Conservation (phyloP, 1,140 invertebrate species). For the Cylas formicarius region DNA sequence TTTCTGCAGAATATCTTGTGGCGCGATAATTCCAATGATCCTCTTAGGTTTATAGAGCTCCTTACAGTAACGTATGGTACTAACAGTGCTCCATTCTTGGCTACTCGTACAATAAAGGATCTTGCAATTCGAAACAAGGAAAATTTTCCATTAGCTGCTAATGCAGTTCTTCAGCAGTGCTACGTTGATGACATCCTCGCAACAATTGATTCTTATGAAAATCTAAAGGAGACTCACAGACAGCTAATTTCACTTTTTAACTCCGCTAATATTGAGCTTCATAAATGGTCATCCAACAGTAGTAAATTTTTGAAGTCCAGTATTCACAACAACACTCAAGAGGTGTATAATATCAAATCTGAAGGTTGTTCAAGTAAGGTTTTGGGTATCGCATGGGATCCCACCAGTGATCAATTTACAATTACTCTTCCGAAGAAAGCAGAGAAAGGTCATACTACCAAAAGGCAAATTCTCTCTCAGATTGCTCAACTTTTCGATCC, state of each 20-base stretch:
- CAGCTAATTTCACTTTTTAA: slow-evolving; percentile 7
- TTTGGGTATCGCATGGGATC: slow-evolving; percentile 15
- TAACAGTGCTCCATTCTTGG: slow-evolving; percentile 2
- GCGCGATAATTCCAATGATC: slow-evolving; percentile 7
- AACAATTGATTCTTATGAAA: not conserved
- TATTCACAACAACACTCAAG: not conserved
- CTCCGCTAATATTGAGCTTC: slow-evolving; percentile 5
- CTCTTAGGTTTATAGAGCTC: slow-evolving; percentile 7
- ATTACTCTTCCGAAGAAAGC: slow-evolving; percentile 1
- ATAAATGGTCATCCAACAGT: slow-evolving; percentile 16
- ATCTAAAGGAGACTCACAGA: slow-evolving; percentile 1
- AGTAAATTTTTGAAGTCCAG: slow-evolving; percentile 2
- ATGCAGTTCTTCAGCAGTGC: slow-evolving; percentile 18
- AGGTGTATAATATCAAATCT: not conserved
- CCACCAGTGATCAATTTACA: slow-evolving; percentile 6
- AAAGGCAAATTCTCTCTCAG: slow-evolving; percentile 14
- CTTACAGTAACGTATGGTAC: slow-evolving; percentile 14
- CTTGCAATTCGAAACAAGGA: slow-evolving; percentile 17
- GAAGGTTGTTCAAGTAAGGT: slow-evolving; percentile 8
- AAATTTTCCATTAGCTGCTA: slow-evolving; percentile 20
- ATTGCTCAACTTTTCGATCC: slow-evolving; percentile 19
- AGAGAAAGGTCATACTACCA: slow-evolving; percentile 4
- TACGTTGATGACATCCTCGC: slow-evolving; percentile 24
- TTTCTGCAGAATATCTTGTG: slow-evolving; percentile 13
- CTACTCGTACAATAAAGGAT: slow-evolving; percentile 11